Evolutionary conservation across 2,113 vertebrate species (phyloP).

Genomic region (Osmerus eperlanus): DNA sequence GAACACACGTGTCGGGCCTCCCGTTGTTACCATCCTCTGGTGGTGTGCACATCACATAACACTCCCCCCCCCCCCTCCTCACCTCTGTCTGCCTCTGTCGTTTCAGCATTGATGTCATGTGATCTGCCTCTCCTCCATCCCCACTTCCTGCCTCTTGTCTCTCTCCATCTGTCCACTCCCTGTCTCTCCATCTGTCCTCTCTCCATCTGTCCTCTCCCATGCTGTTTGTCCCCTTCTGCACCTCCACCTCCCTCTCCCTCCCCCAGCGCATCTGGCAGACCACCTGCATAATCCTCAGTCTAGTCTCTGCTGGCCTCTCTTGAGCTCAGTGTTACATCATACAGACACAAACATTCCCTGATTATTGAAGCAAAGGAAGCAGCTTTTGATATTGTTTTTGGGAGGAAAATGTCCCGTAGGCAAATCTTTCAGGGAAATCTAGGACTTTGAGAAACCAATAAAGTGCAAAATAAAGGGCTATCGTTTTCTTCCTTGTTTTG

Average conservation of each 20-base stretch:
- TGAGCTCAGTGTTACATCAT: conserved; percentile 3
- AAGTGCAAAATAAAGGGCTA: no score
- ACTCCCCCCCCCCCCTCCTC: background rate
- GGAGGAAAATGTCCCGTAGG: no score
- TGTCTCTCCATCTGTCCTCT: conserved; percentile 20
- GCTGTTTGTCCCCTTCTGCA: background rate
- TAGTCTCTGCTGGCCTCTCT: conserved; percentile 8
- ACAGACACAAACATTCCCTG: no score
- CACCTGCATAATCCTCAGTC: conserved; percentile 2
- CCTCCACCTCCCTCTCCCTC: conserved; percentile 15
- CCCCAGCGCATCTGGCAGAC: background rate
- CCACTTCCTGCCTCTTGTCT: conserved; percentile 9
- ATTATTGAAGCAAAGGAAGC: no score
- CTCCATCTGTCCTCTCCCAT: conserved; percentile 13
- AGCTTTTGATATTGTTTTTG: no score
- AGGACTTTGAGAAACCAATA: no score
- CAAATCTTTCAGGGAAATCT: no score
- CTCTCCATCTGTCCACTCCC: background rate
- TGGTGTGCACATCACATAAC: no score
- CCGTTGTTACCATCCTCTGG: no score
- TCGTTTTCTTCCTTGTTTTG: background rate
- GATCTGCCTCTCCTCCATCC: conserved; percentile 5
- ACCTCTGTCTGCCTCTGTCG: conserved; percentile 1
- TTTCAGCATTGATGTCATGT: conserved; percentile 7
- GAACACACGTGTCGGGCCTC: no score